phyloP scores from a whole-genome alignment of 2,888 invertebrate genomes.

The Lasioglossum figueresi region DNA sequence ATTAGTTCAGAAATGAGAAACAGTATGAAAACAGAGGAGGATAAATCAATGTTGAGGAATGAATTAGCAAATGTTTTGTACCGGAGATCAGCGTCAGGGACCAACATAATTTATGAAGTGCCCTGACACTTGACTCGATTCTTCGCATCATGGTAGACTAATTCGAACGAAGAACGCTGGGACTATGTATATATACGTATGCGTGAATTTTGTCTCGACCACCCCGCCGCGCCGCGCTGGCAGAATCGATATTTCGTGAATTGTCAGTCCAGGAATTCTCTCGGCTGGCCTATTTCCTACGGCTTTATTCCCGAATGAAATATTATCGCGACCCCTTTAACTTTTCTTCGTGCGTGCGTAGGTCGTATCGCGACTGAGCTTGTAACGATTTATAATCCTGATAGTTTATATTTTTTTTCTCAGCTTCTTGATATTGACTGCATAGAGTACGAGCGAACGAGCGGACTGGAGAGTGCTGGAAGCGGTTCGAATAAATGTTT shows the following conservation, averaged over 20 bases:
- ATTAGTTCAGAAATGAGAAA: background rate
- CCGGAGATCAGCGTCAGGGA: background rate
- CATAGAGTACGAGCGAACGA: background rate
- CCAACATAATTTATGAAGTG: background rate
- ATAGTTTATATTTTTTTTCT: background rate
- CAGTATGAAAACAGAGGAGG: background rate
- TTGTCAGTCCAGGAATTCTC: background rate
- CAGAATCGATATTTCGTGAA: conserved; percentile 16
- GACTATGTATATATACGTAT: background rate
- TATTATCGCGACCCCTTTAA: conserved; percentile 5
- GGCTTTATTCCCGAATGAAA: conserved; percentile 15
- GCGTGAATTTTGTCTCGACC: background rate
- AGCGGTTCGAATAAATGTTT: conserved; percentile 16
- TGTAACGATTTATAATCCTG: conserved; percentile 3
- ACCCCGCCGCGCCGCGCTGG: background rate
- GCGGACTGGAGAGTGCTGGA: background rate
- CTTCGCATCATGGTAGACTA: background rate
- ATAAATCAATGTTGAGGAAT: background rate
- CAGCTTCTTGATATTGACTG: background rate
- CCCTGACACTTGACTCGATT: background rate
- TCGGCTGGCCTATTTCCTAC: conserved; percentile 11
- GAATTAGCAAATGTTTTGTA: background rate
- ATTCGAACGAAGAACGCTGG: background rate
- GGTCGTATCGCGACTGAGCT: background rate
- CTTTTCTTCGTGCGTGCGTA: background rate